These are phyloP conservation scores for Oriolus oriolus DNA, from an alignment of 2,113 vertebrate genomes.

Conservation along the genomic window DNA sequence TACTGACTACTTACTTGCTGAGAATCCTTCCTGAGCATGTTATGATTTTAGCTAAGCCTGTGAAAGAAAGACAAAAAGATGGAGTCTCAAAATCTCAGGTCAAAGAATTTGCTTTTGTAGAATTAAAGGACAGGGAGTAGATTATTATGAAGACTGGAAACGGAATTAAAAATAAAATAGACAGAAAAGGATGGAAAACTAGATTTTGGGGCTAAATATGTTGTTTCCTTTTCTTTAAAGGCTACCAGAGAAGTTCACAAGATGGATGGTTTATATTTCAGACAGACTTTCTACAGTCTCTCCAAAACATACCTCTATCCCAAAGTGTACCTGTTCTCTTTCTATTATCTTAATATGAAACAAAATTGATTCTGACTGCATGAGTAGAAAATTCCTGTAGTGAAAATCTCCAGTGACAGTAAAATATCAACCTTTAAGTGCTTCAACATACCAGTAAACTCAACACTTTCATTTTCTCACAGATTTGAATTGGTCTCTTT, in stretches of 20 bases:
- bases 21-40: background rate
- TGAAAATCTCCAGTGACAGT: background rate
- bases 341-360: background rate
- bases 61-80: background rate
- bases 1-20: background rate
- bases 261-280: background rate
- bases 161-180: background rate
- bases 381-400: background rate
- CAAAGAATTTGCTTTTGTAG: background rate
- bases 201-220: background rate
- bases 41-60: background rate
- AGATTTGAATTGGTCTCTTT: background rate
- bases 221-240: background rate
- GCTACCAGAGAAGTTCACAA: background rate
- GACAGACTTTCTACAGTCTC: background rate
- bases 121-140: background rate
- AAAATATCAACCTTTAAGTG: background rate
- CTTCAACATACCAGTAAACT: background rate
- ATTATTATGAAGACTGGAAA: background rate
- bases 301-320: background rate
- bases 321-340: accelerated
- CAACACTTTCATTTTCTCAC: background rate
- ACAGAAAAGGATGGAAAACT: background rate
- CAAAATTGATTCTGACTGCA: background rate
- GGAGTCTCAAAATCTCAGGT: background rate